A percentile compares a stretch with the other conserved stretches of the same genome.
Conservation (phyloP, 2,113 vertebrate species). For the Pelmatolapia mariae region DNA sequence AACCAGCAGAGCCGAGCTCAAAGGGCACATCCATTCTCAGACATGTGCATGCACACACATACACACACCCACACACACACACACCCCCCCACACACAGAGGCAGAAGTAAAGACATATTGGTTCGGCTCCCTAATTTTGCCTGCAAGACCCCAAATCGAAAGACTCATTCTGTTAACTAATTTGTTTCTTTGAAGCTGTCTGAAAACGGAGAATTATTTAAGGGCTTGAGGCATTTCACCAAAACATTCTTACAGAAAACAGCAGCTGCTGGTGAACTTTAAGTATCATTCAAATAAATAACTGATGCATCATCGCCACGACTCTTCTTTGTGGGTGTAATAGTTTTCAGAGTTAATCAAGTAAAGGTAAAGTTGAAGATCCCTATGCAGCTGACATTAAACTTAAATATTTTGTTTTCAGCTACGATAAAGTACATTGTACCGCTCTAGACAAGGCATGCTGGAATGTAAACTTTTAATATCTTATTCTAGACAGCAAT, state of each 20-base stretch:
- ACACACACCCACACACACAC: rapidly evolving
- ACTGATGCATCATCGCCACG: neutral
- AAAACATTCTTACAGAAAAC: neutral
- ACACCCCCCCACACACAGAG: neutral
- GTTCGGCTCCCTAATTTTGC: constrained; percentile 4
- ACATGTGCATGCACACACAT: neutral
- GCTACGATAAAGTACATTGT: neutral
- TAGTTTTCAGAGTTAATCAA: neutral
- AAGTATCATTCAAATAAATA: neutral
- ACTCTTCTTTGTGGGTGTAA: neutral
- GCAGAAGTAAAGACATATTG: neutral
- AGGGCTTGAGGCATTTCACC: neutral
- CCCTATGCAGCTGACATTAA: neutral
- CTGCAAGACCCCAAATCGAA: neutral
- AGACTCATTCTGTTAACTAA: neutral
- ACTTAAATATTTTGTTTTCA: neutral
- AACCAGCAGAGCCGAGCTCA: constrained; percentile 34
- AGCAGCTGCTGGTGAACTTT: neutral
- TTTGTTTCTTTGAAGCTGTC: neutral
- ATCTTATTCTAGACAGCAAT: neutral
- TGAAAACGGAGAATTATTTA: neutral
- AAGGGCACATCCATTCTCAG: constrained; percentile 43
- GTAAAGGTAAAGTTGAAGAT: neutral
- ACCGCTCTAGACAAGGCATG: neutral
- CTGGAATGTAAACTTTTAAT: neutral